Conservation (phyloP, 2,113 vertebrate species). For the Sorex araneus region DNA sequence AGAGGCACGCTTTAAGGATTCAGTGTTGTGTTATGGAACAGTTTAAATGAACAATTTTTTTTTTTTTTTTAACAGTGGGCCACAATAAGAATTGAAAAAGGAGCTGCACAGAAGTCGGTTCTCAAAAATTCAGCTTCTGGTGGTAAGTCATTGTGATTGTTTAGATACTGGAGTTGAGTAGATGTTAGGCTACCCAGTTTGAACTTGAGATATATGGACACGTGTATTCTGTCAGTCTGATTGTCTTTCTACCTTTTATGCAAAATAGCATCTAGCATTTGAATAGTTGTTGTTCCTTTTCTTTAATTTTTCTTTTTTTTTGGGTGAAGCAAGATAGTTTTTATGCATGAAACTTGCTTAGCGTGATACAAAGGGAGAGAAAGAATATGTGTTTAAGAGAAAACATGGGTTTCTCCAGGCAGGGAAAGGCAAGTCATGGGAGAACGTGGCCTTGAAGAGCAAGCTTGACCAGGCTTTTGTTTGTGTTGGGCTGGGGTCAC, state of each 20-base stretch:
- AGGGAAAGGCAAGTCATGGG: no score
- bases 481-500: no score
- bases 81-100: constrained; percentile 94
- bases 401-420: no score
- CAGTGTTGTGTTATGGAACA: neutral
- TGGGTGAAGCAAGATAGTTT: no score
- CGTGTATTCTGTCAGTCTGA: neutral
- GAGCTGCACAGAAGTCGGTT: constrained; percentile 85
- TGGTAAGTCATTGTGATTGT: constrained; percentile 89
- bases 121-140: constrained; percentile 88
- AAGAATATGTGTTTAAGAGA: no score
- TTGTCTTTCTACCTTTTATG: neutral
- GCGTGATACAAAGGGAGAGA: no score
- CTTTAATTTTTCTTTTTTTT: no score
- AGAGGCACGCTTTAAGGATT: neutral
- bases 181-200: neutral
- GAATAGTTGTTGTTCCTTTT: no score
- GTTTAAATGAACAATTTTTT: constrained; percentile 62
- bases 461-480: no score
- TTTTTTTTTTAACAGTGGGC: constrained; percentile 93
- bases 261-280: neutral
- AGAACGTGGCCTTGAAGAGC: no score
- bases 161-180: neutral
- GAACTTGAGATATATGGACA: neutral
- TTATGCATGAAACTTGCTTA: no score